Evolutionary conservation across 2,888 invertebrate genomes (phyloP), one percentile per base, ranked within the genome.

Genomic region (Strigamia maritima): DNA sequence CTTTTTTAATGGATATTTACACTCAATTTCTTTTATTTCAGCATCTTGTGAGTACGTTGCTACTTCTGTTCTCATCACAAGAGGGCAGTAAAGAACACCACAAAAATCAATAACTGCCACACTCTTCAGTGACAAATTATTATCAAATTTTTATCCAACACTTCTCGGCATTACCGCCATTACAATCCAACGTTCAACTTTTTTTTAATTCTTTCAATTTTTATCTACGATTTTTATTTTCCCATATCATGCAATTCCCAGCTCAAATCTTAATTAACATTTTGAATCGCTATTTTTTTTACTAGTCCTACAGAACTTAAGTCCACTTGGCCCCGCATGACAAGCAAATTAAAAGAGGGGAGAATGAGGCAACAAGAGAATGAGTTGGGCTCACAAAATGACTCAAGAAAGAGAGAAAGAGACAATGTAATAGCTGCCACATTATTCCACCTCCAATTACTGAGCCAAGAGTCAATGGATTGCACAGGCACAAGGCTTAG

Each of bases 361-460:
- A 54, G 54, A 70, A 70, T 70, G 28, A 26, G 70, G 8, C 26
- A 70, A 26, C 70, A 70, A 28, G 70, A 26, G 70, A 70, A 70
- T 70, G 70, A 70, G 70, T 70, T 70, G 70, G 70, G 70, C 70
- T 70, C 70, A 70, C 70, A 70, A 70, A 70, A 70, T 70, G 70
- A 70, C 70, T 70, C 28, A 26, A 28, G 70, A 70, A 70, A 26
- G 70, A 70, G 70, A 65, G 60, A 26, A 12, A 28, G n/a, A 70
- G 70, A 70, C 70, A 70, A 70, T 70, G 70, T 70, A 70, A 70
- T 70, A 28, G 70, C 70, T 70, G 70, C 70, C 70, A 70, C 70
- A 70, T 70, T 70, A 70, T 70, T 70, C 70, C 70, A 70, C 70
- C 70, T 70, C 70, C 70, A 70, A 70, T 70, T 70, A 70, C 70